These are phyloP conservation scores for Astyanax mexicanus DNA, from an alignment of 2,797 vertebrate genomes.

Conservation along the genomic window DNA sequence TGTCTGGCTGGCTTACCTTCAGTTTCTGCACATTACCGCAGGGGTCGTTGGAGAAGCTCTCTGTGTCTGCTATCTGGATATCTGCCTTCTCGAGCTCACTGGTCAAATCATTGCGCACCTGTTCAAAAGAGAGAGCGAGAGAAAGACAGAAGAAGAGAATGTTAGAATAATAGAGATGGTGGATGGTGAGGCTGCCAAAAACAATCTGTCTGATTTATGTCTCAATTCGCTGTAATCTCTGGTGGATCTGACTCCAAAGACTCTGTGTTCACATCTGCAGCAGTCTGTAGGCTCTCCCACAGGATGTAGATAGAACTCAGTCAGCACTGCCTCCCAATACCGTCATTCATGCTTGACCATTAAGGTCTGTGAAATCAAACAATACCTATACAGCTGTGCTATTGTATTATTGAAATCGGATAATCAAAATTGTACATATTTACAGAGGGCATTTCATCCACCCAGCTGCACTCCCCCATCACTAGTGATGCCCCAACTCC, in stretches of 20 bases:
- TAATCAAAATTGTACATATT: too few relatives aligned
- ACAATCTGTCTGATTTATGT: conserved; percentile 53
- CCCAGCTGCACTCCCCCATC: too few relatives aligned
- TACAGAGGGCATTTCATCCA: too few relatives aligned
- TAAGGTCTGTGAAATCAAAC: conserved; percentile 20
- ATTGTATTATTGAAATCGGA: too few relatives aligned
- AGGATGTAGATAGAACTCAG: conserved; percentile 38
- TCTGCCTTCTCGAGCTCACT: conserved; percentile 94
- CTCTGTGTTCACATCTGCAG: conserved; percentile 38
- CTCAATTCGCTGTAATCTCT: conserved; percentile 56
- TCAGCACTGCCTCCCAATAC: conserved; percentile 23
- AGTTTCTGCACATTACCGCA: conserved; percentile 98
- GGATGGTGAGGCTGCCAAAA: conserved; percentile 49
- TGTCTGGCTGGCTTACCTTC: conserved; percentile 83
- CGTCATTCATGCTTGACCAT: conserved; percentile 39
- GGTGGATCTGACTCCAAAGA: conserved; percentile 39
- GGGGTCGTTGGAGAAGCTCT: conserved; percentile 98
- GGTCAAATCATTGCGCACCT: conserved; percentile 98
- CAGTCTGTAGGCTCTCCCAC: conserved; percentile 36
- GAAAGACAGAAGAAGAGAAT: conserved; percentile 16
- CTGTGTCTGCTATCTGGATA: conserved; percentile 97
- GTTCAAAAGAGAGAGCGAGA: conserved; percentile 44
- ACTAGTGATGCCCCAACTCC: too few relatives aligned
- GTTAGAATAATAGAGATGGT: conserved; percentile 55
- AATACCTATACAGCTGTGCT: too few relatives aligned